phyloP scores from a whole-genome alignment of 2,888 invertebrate species.

The Julus scanicus region DNA sequence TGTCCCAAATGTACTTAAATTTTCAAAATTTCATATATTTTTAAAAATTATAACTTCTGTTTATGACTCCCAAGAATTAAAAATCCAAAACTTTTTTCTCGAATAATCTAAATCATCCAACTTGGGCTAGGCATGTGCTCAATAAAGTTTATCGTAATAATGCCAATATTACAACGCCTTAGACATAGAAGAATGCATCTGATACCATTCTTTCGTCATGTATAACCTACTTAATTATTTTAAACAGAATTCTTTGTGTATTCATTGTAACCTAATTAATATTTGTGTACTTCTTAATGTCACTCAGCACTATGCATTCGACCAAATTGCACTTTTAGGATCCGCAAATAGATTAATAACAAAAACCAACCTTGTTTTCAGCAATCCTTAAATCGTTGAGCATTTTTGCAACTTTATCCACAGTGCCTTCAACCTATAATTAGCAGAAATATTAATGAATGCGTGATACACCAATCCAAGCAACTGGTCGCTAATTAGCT shows the following conservation, averaged over 20 bases:
- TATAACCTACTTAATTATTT: not conserved
- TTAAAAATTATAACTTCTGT: too few relatives aligned
- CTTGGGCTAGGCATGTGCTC: not conserved
- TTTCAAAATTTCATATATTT: too few relatives aligned
- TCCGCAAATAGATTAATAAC: not conserved
- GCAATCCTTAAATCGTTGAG: slow-evolving; percentile 86
- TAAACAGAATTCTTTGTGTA: not conserved
- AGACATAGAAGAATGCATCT: not conserved
- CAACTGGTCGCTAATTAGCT: slow-evolving; percentile 15
- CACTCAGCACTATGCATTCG: not conserved
- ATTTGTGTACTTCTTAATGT: not conserved
- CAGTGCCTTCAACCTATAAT: slow-evolving; percentile 71
- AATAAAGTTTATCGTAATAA: not conserved
- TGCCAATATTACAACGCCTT: not conserved
- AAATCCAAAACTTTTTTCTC: not conserved
- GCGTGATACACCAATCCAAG: slow-evolving; percentile 14
- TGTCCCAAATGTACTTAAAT: too few relatives aligned
- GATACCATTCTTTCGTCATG: slow-evolving; percentile 20
- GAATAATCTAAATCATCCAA: not conserved
- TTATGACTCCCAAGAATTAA: too few relatives aligned
- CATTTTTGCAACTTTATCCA: slow-evolving; percentile 85
- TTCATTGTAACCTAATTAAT: not conserved
- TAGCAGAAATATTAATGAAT: slow-evolving; percentile 44
- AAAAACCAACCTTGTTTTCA: slow-evolving; percentile 75
- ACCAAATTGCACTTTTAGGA: not conserved